A percentile compares a stretch with the other conserved stretches of the same genome.
These are phyloP conservation scores for Ptychadena robeensis DNA, from an alignment of 2,797 vertebrate species.

Conservation along the genomic window DNA sequence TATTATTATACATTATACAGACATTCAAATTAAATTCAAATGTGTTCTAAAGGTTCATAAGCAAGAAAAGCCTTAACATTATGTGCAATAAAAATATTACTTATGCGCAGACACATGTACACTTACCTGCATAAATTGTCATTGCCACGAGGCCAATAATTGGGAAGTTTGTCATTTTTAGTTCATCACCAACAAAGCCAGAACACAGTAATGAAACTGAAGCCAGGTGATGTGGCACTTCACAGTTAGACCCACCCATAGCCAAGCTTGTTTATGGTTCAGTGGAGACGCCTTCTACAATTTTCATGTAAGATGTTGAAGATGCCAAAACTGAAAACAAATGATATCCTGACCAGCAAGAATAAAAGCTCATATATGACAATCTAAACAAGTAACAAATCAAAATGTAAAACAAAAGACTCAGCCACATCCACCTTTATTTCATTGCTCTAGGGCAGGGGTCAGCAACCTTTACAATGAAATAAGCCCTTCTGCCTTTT, in stretches of 20 bases:
- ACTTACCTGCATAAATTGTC: constrained; percentile 13
- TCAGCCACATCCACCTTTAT: too few species aligned
- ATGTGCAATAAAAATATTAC: background rate
- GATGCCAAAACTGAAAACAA: too few species aligned
- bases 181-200: background rate
- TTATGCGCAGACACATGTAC: background rate
- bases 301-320: background rate
- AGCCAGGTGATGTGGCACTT: background rate
- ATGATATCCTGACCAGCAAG: too few species aligned
- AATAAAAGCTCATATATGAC: too few species aligned
- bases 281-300: background rate
- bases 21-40: too few species aligned
- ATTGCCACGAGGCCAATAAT: background rate
- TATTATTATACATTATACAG: too few species aligned
- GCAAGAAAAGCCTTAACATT: background rate
- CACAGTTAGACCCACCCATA: constrained; percentile 10
- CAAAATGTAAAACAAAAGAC: too few species aligned
- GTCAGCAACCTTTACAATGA: too few species aligned
- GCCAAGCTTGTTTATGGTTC: background rate
- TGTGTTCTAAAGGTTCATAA: too few species aligned
- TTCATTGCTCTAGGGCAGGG: too few species aligned
- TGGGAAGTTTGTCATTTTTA: background rate
- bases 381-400: too few species aligned
- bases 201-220: constrained; percentile 2
- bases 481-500: too few species aligned